These are phyloP conservation scores for Etheostoma perlongum DNA, from an alignment of 2,797 vertebrate genomes.

Conservation along the genomic window DNA sequence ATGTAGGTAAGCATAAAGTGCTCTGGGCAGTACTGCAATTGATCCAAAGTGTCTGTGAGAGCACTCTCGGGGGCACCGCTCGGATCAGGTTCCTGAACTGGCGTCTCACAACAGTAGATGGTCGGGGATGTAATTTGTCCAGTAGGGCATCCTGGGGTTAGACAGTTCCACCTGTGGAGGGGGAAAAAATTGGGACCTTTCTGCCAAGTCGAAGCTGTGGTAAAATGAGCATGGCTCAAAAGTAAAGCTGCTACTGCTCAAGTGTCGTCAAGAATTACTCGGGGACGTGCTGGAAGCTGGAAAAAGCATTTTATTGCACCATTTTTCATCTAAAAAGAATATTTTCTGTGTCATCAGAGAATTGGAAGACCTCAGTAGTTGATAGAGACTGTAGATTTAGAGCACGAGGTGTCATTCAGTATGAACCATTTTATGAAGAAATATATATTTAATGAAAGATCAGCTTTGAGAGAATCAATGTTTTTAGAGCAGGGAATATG, in stretches of 20 bases:
- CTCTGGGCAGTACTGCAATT: constrained; percentile 62
- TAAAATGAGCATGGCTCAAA: constrained; percentile 49
- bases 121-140: constrained; percentile 69
- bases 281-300: constrained; percentile 10
- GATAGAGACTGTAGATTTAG: constrained; percentile 34
- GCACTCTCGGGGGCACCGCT: constrained; percentile 31
- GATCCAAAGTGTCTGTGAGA: constrained; percentile 56
- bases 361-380: constrained; percentile 28
- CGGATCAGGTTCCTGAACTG: constrained; percentile 46
- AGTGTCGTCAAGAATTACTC: constrained; percentile 23
- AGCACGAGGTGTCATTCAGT: constrained; percentile 9
- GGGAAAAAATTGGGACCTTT: constrained; percentile 47
- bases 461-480: constrained; percentile 35
- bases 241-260: constrained; percentile 38
- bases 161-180: constrained; percentile 49
- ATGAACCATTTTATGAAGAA: constrained; percentile 42
- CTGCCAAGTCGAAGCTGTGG: constrained; percentile 38
- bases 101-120: constrained; percentile 50
- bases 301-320: constrained; percentile 35
- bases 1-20: constrained; percentile 60
- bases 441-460: constrained; percentile 28
- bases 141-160: constrained; percentile 58
- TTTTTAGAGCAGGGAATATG: constrained; percentile 2
- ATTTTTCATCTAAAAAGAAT: constrained; percentile 32
- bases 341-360: constrained; percentile 40